Evolutionary conservation across 1,140 invertebrate genomes (phyloP), one percentile per base, ranked within the genome.

Genomic region (Philotrypesis tridentata): DNA sequence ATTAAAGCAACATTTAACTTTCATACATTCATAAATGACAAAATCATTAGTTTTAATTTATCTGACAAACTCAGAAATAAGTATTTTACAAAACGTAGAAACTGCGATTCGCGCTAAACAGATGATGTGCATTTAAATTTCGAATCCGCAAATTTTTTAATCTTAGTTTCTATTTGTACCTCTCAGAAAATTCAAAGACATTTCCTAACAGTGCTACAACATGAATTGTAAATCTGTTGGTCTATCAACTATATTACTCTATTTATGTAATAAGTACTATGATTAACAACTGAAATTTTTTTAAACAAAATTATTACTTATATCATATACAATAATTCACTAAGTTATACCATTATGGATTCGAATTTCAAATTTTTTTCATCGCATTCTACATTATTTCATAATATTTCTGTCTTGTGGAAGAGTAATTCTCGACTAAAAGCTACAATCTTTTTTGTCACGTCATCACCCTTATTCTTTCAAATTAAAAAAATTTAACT

Each of bases 81-180:
- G 27, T 78, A 79, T 79, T 71, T 60, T 79, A 79, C 55, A 80
- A 67, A 82, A 82, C 68, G 70, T 83, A 84, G 27, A 33, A 79
- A 79, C 77, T 79, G 76, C 40, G 48, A 70, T 76, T 82, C 73
- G 73, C 80, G 80, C 48, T 77, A 71, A 63, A 23, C 55, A 82
- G 70, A 74, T 75, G 72, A 33, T 82, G 85, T 86, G 82, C 65
- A 88, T 88, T 85, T 83, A 86, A 87, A 87, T 85, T 88, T 88
- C 85, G 89, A 89, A 88, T 88, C 84, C 87, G 71, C 86, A 85
- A 84, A 84, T 87, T 82, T 85, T 85, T 84, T 84, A 87, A 87
- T 85, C 87, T 82, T 90, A 90, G 88, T 84, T 77, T 86, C 89
- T 91, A 91, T 91, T 91, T 91, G 90, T 91, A 91, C 90, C 89